phyloP scores from a whole-genome alignment of 2,888 invertebrate species.

The Drosophila barbarae region DNA sequence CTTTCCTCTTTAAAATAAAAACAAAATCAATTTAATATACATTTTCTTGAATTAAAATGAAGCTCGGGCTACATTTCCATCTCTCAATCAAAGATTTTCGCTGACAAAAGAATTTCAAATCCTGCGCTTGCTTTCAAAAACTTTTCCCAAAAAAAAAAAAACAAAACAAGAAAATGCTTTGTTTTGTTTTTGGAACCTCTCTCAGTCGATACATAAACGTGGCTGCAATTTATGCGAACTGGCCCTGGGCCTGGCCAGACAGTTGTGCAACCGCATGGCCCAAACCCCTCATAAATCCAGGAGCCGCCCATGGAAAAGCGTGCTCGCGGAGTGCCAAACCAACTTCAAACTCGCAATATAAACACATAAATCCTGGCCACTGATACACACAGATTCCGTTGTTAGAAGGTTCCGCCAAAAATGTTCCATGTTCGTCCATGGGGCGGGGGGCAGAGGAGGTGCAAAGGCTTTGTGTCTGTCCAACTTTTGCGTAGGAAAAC shows the following conservation, averaged over 20 bases:
- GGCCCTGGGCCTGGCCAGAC: conserved; percentile 21
- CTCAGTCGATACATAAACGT: conserved; percentile 26
- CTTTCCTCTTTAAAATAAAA: no score
- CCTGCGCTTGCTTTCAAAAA: neutral
- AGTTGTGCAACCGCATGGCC: conserved; percentile 33
- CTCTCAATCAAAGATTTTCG: conserved; percentile 18
- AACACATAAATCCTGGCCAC: conserved; percentile 72
- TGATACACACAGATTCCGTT: conserved; percentile 69
- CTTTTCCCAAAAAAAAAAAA: neutral
- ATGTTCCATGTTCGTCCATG: neutral
- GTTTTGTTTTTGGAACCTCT: conserved; percentile 4
- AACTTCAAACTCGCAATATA: conserved; percentile 75
- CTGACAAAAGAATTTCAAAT: conserved; percentile 6
- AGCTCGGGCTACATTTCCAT: neutral
- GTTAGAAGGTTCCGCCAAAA: conserved; percentile 27
- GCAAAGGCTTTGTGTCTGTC: conserved; percentile 17
- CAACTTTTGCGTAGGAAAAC: conserved; percentile 25
- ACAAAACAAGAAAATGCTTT: neutral
- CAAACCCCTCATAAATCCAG: conserved; percentile 1
- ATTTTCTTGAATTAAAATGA: neutral
- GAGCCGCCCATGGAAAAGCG: conserved; percentile 43
- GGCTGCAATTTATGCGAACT: conserved; percentile 41
- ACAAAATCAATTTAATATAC: neutral
- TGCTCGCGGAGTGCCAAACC: conserved; percentile 69
- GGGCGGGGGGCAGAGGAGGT: neutral